phyloP scores from a whole-genome alignment of 2,113 vertebrate species.

The Marmota monax region DNA sequence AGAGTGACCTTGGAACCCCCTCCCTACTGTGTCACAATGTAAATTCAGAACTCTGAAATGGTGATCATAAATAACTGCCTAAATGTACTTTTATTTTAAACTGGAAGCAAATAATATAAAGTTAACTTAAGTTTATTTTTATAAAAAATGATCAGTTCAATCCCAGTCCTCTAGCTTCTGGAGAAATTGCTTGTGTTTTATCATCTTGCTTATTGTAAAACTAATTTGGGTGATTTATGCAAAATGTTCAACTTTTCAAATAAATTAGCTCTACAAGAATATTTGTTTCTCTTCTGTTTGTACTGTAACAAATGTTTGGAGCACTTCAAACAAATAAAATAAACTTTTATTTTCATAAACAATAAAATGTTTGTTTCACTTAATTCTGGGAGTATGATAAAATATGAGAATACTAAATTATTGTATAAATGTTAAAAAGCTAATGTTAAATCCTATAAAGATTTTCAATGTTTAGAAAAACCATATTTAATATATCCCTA shows the following conservation, averaged over 20 bases:
- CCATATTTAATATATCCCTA: neutral
- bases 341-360: constrained; percentile 14
- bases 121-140: constrained; percentile 14
- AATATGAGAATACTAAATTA: neutral
- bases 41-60: constrained; percentile 35
- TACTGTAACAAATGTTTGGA: neutral
- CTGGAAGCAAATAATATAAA: constrained; percentile 16
- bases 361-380: neutral
- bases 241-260: neutral
- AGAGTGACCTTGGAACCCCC: neutral
- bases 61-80: neutral
- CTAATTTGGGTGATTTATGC: neutral
- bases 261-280: constrained; percentile 23
- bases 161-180: neutral
- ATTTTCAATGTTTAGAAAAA: neutral
- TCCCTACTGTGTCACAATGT: neutral
- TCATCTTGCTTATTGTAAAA: constrained; percentile 6
- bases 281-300: neutral
- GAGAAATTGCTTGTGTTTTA: constrained; percentile 30
- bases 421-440: neutral
- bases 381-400: neutral
- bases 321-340: neutral
- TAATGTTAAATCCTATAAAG: neutral
- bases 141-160: constrained; percentile 26
- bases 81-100: constrained; percentile 20